These are phyloP conservation scores for Pherbina coryleti DNA, from an alignment of 2,888 invertebrate genomes.

Conservation along the genomic window DNA sequence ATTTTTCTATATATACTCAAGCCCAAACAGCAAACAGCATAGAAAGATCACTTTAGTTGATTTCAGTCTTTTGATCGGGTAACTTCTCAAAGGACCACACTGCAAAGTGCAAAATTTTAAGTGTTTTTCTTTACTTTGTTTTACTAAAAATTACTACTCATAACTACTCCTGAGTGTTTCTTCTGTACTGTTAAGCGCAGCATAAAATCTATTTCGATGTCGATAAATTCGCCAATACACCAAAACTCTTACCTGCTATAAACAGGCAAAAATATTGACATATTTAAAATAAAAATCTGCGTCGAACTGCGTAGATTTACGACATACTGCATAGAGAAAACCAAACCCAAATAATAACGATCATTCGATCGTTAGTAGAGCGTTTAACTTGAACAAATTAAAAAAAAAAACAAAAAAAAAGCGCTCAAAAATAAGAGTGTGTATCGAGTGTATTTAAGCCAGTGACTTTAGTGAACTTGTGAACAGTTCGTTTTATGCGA, in stretches of 20 bases:
- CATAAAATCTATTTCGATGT: constrained; percentile 60
- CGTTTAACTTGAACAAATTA: neutral
- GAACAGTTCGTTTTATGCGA: neutral
- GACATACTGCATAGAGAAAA: neutral
- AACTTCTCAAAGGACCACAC: constrained; percentile 40
- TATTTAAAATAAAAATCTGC: neutral
- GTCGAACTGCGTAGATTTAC: constrained; percentile 6
- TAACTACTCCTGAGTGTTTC: neutral
- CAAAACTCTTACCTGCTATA: constrained; percentile 64
- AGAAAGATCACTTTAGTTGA: constrained; percentile 48
- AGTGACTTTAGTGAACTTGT: neutral
- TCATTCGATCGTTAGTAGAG: neutral
- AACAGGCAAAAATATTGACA: constrained; percentile 54
- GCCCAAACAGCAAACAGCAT: constrained; percentile 5
- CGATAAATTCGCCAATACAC: constrained; percentile 66
- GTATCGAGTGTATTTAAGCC: neutral
- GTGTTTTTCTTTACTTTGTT: neutral
- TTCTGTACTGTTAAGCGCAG: constrained; percentile 34
- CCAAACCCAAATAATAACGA: neutral
- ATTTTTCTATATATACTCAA: constrained; percentile 39
- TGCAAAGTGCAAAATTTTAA: constrained; percentile 28
- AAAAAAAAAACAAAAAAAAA: neutral
- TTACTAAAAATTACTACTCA: neutral
- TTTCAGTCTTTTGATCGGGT: constrained; percentile 50
- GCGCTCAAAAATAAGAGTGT: neutral